These are phyloP conservation scores for Pachyramphus minor DNA, from an alignment of 2,113 vertebrate species.

Conservation along the genomic window DNA sequence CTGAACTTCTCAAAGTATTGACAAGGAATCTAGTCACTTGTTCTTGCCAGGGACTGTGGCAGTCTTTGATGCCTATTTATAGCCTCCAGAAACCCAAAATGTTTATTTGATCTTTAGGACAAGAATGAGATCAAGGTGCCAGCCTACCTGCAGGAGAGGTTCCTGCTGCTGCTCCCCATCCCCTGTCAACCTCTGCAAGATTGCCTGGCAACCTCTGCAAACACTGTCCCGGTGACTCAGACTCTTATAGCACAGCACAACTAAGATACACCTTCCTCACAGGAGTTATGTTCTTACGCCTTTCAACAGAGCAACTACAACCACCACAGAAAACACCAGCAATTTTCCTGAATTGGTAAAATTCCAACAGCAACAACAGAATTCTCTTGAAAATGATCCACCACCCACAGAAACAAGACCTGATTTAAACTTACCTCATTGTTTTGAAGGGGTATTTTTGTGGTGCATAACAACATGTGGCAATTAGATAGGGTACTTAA, in stretches of 20 bases:
- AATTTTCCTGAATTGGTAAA: neutral
- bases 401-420: neutral
- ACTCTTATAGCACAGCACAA: fast-evolving
- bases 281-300: neutral
- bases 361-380: fast-evolving
- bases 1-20: neutral
- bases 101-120: neutral
- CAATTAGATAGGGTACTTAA: neutral
- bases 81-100: neutral
- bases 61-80: neutral
- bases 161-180: neutral
- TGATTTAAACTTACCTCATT: neutral
- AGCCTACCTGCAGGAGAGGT: neutral
- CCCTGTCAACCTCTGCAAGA: neutral
- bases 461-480: neutral
- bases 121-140: neutral
- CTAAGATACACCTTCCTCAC: too few relatives aligned
- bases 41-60: fast-evolving
- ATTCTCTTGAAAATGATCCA: neutral
- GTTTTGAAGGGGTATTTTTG: neutral
- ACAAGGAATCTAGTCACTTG: neutral
- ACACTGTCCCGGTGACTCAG: neutral
- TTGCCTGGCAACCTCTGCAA: neutral
- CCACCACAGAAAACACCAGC: fast-evolving
- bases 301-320: neutral